Percentiles rank a stretch among this genome's conserved stretches.
Evolutionary conservation across 2,888 invertebrate genomes (phyloP).

Genomic region (Aquatica leii): DNA sequence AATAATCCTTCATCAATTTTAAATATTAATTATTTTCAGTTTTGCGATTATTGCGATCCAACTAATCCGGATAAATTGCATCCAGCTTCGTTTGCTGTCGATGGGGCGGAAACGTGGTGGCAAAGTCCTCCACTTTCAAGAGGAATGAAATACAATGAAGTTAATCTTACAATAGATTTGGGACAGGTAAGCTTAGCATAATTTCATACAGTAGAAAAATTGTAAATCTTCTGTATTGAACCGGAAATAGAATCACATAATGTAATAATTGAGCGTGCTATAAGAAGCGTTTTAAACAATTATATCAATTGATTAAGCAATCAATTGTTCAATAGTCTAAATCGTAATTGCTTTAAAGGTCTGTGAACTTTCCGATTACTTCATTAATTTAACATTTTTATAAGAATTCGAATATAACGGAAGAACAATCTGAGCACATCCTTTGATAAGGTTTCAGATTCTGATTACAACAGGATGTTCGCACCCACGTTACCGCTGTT

Average conservation of each 20-base stretch:
- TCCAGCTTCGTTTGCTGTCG: conserved; percentile 91
- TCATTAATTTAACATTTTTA: too few relatives aligned
- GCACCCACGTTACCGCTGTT: not conserved
- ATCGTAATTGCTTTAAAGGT: not conserved
- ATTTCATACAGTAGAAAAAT: conserved; percentile 32
- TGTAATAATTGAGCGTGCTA: too few relatives aligned
- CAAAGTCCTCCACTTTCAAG: conserved; percentile 98
- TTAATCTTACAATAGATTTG: conserved; percentile 95
- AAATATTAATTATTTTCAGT: conserved; percentile 65
- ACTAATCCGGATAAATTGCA: conserved; percentile 79
- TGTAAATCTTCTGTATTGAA: too few relatives aligned
- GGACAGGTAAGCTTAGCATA: conserved; percentile 88
- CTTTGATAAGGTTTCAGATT: not conserved
- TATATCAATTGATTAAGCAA: not conserved
- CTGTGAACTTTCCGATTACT: not conserved
- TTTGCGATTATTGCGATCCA: conserved; percentile 92
- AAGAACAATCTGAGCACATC: not conserved
- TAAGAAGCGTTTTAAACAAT: not conserved
- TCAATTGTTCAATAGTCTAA: not conserved
- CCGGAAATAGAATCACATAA: too few relatives aligned
- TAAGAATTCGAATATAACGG: too few relatives aligned
- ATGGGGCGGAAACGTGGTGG: conserved; percentile 98
- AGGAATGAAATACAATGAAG: conserved; percentile 96
- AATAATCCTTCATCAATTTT: not conserved
- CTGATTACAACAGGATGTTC: not conserved